A percentile compares a stretch with the other conserved stretches of the same genome.
These are phyloP conservation scores for Corvus hawaiiensis DNA, from an alignment of 2,113 vertebrate species.

Conservation along the genomic window DNA sequence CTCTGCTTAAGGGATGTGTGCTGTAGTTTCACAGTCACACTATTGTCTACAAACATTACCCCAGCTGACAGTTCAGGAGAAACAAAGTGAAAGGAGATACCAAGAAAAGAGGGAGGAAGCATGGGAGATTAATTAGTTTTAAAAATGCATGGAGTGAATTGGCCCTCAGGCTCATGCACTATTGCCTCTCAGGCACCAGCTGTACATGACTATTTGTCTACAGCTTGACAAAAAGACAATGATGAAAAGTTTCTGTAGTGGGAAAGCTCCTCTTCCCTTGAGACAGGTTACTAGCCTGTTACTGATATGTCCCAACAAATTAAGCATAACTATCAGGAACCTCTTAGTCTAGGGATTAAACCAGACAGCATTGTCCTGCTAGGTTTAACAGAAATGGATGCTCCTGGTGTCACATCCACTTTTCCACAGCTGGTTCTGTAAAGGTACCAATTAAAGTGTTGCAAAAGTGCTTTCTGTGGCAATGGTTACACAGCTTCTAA, in stretches of 20 bases:
- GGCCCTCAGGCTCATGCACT: neutral
- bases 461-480: neutral
- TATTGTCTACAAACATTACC: slow-evolving; percentile 32
- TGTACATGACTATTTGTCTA: neutral
- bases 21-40: neutral
- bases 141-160: neutral
- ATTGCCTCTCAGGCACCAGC: neutral
- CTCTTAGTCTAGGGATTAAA: neutral
- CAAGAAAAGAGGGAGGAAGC: neutral
- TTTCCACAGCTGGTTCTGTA: neutral
- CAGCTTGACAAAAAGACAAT: neutral
- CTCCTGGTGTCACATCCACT: neutral
- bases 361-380: neutral
- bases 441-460: neutral
- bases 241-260: neutral
- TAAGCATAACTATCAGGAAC: neutral
- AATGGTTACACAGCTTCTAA: neutral
- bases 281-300: neutral
- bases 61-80: slow-evolving; percentile 1
- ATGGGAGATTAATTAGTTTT: slow-evolving; percentile 14
- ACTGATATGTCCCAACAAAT: neutral
- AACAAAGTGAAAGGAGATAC: neutral
- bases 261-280: neutral
- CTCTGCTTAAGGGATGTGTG: neutral
- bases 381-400: neutral